Base-by-base conservation (phyloP, 2,888 invertebrate species). In the Eupithecia inturbata region DNA sequence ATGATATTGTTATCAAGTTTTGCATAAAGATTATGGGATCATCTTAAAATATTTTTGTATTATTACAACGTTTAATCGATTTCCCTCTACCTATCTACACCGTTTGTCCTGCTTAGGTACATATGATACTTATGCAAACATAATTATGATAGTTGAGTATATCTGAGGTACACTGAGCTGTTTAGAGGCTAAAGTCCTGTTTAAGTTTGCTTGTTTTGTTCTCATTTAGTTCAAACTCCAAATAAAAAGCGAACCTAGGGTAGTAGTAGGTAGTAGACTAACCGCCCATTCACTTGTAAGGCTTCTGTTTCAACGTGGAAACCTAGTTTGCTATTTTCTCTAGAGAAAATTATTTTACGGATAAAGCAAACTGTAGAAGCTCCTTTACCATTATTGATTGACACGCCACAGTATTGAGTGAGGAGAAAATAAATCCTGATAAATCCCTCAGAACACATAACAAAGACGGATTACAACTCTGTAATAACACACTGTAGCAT, bases 391-490 rank as follows among this genome's bases (percentile, higher is more conserved):
- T n/a, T 68, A 78, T 81, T 79, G 82, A 87, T 85, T 84, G 82
- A 84, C 81, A 83, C 79, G 81, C 79, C 78, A 80, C 79, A 79
- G 82, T 82, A 87, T 85, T 85, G 85, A 86, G 79, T 77, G 77
- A 77, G 36, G 84, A 85, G 85, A 87, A 88, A 85, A 84, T 85
- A 84, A 85, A 82, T 79, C 85, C 82, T 79, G 80, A 84, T 88
- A 88, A 89, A 90, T 88, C 89, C 86, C 84, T 87, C 82, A 85
- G 84, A 87, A 87, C 88, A 88, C 87, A 85, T 87, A 89, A 92
- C 90, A 91, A 91, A 89, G 84, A 88, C 82, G 87, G 90, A 89
- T 91, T 88, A 90, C 39, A 66, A 85, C 87, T 86, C 81, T 78
- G 82, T 81, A 90, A 89, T 89, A 90, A n/a, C 22, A 62, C 87